Evolutionary conservation across 2,888 invertebrate genomes (phyloP), one percentile per base, ranked within the genome.

Genomic region (Drosophila paramelanica): DNA sequence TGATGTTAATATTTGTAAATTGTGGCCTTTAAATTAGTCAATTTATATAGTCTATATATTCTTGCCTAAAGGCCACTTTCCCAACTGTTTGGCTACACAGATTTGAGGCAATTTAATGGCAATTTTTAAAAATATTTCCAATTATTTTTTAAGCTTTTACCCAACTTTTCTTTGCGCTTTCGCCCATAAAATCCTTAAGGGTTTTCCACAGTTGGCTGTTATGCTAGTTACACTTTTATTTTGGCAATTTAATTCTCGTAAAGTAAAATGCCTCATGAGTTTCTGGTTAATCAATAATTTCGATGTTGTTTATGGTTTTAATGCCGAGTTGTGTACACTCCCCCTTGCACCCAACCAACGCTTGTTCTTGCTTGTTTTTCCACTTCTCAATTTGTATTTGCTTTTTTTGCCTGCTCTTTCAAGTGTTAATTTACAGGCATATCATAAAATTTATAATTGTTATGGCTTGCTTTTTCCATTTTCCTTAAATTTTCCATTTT

Each of bases 251-350:
- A 38, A 33, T 5, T 39, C 27, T 59, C 14, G 10, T 25, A 41
- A 49, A 42, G 55, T 46, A 31, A 58, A 53, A 46, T 55, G 43
- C 14, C 31, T 36, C 23, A 33, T 20, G 13, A 58, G 36, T 27
- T 39, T 70, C 64, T 53, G 57, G 70, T 50, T 79, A 74, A 79
- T 75, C 70, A 77, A 75, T 77, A 79, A 59, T 65, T 10, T 31
- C 10, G 10, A 3, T 31, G 31, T 31, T 31, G 10, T 31, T 10
- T 31, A 45, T 50, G 45, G 45, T 23, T 50, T 53, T 67, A 61
- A 49, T 66, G 57, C 46, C 39, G 39, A 41, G 14, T 52, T 69
- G 53, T 27, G 27, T 38, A 0, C 33, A 7, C 25, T 5, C 27
- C 17, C 14, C 3, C 4, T 17, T 25, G 14, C 17, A 17, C 11